A percentile compares a stretch with the other conserved stretches of the same genome.
Conservation (phyloP, 2,113 vertebrate species). For the Hypocryptadius cinnamomeus region DNA sequence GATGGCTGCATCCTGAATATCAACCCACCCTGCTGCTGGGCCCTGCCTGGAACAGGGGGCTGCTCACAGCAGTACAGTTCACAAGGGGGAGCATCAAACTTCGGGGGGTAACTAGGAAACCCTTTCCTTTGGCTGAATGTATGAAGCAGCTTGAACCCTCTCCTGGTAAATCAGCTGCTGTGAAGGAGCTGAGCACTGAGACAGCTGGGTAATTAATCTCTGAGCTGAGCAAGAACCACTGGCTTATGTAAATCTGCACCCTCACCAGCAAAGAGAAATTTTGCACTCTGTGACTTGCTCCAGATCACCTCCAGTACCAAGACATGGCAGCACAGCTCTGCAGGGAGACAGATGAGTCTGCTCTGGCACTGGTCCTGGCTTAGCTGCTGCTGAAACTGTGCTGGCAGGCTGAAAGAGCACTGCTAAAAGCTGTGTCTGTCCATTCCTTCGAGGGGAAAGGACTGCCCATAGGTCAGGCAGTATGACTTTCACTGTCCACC, state of each 20-base stretch:
- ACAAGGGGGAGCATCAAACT: not conserved
- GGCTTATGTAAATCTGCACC: not conserved
- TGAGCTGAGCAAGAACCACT: not conserved
- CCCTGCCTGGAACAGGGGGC: not conserved
- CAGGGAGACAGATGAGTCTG: not conserved
- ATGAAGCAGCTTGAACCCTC: not conserved
- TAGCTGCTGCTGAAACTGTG: not conserved
- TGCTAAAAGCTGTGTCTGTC: not conserved
- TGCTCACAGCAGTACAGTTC: not conserved
- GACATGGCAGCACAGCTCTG: not conserved
- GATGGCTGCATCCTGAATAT: not conserved
- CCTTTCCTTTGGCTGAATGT: not conserved
- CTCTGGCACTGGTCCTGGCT: not conserved
- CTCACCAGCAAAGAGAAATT: not conserved
- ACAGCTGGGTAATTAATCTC: not conserved
- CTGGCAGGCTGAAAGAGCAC: not conserved
- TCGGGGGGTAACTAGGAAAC: not conserved
- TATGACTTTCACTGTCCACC: not conserved
- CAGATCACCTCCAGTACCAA: not conserved
- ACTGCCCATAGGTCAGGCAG: not conserved
- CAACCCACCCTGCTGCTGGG: not conserved
- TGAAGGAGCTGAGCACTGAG: not conserved
- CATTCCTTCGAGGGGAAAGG: not conserved
- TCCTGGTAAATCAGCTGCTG: not conserved
- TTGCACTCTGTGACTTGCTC: accelerated